Conservation (phyloP, 53 echinoderm and acorn worm species). For the Astropecten irregularis region DNA sequence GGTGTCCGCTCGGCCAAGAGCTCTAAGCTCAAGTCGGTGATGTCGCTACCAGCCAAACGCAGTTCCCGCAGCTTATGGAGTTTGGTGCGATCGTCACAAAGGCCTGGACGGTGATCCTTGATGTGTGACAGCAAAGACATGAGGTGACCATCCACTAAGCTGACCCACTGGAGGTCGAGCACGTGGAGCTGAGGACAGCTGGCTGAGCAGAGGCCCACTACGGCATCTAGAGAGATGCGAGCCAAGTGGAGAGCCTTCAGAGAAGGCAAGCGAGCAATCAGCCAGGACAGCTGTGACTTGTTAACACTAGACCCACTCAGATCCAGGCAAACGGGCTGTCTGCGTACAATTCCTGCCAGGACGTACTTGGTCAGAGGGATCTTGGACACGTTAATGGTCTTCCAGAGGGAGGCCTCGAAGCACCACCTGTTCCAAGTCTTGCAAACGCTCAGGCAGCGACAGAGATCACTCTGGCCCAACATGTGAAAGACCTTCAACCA, state of each 20-base stretch:
- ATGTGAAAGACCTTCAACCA: conserved; percentile 85
- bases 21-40: conserved; percentile 81
- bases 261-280: conserved; percentile 80
- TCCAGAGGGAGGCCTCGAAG: conserved; percentile 82
- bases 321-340: conserved; percentile 80
- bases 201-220: conserved; percentile 73
- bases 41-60: conserved; percentile 81
- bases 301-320: conserved; percentile 75
- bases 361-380: conserved; percentile 63
- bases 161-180: conserved; percentile 92
- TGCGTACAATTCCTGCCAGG: conserved; percentile 77
- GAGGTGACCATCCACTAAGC: conserved; percentile 70
- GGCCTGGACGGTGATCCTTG: conserved; percentile 88
- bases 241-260: conserved; percentile 68
- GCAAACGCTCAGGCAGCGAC: conserved; percentile 86
- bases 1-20: conserved; percentile 62
- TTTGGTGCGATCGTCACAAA: conserved; percentile 83
- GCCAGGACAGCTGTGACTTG: conserved; percentile 80
- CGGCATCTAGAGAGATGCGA: conserved; percentile 68
- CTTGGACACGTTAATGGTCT: conserved; percentile 55
- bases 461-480: conserved; percentile 65
- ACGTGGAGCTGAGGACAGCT: conserved; percentile 76
- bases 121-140: conserved; percentile 69
- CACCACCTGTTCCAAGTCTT: conserved; percentile 98
- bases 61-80: conserved; percentile 71